Conservation (phyloP, 2,888 invertebrate genomes). For the Electrophaes corylata region DNA sequence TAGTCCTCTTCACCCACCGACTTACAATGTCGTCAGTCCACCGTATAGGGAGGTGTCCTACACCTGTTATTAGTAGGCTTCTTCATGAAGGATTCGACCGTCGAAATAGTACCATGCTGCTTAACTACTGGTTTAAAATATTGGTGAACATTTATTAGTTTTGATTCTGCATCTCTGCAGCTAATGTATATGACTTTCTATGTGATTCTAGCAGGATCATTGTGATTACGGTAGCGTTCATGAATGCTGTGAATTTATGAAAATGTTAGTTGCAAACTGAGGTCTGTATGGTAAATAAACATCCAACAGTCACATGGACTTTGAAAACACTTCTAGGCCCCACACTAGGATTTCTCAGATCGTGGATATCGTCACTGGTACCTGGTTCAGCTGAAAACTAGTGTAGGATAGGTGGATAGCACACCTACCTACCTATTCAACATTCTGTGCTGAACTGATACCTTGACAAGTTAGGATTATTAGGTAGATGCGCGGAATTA, state of each 20-base stretch:
- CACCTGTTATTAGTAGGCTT: too few species aligned
- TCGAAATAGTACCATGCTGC: too few species aligned
- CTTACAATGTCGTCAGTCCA: too few species aligned
- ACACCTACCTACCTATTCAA: too few species aligned
- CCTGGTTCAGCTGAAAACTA: too few species aligned
- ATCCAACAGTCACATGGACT: background rate
- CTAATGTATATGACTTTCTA: slow-evolving; percentile 67
- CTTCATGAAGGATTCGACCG: background rate
- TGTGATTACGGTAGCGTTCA: slow-evolving; percentile 54
- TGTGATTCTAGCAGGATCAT: slow-evolving; percentile 49
- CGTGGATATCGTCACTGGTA: background rate
- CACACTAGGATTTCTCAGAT: background rate
- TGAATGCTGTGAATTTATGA: slow-evolving; percentile 45
- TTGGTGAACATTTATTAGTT: slow-evolving; percentile 1
- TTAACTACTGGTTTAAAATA: background rate
- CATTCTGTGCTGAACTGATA: too few species aligned
- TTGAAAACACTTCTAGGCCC: background rate
- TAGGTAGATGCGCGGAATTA: too few species aligned
- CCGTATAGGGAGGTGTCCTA: too few species aligned
- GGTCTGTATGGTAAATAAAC: background rate
- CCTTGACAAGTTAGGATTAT: too few species aligned
- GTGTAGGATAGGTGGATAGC: too few species aligned
- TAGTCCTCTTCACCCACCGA: too few species aligned
- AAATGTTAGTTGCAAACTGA: slow-evolving; percentile 4
- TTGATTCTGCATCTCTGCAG: slow-evolving; percentile 29